These are phyloP conservation scores for Callionymus lyra DNA, from an alignment of 2,113 vertebrate genomes.

Conservation along the genomic window DNA sequence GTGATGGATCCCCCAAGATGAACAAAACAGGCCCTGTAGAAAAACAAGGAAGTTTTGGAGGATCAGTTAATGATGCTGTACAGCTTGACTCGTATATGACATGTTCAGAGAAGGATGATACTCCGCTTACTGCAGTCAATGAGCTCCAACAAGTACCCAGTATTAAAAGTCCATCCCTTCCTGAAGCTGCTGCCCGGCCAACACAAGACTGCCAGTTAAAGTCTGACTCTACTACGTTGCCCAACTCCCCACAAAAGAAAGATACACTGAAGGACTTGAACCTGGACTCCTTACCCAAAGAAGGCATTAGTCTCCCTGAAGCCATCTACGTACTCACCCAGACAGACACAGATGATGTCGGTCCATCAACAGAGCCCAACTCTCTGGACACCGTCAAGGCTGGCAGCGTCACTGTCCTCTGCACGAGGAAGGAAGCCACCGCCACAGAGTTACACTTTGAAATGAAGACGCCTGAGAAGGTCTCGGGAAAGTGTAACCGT, in stretches of 20 bases:
- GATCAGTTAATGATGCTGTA: too few species aligned
- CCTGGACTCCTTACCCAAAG: slow-evolving; percentile 34
- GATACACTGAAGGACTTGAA: slow-evolving; percentile 15
- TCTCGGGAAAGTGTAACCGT: slow-evolving; percentile 42
- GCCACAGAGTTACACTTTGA: neutral
- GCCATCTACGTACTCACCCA: slow-evolving; percentile 31
- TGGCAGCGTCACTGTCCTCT: too few species aligned
- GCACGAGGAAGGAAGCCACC: slow-evolving; percentile 24
- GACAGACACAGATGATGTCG: neutral
- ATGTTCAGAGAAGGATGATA: too few species aligned
- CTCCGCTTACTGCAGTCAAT: too few species aligned
- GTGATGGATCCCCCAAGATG: too few species aligned
- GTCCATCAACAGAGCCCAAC: too few species aligned
- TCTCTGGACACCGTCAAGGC: slow-evolving; percentile 30
- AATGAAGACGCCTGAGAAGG: slow-evolving; percentile 15
- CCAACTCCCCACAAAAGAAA: neutral
- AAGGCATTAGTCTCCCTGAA: slow-evolving; percentile 40
- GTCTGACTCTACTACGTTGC: slow-evolving; percentile 5
- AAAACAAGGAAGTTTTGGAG: too few species aligned
- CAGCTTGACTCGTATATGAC: too few species aligned
- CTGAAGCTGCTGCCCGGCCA: neutral
- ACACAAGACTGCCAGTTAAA: slow-evolving; percentile 5
- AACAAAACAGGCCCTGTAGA: too few species aligned
- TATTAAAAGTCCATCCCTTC: too few species aligned
- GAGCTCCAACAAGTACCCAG: too few species aligned